Evolutionary conservation across 2,797 vertebrate genomes (phyloP).

Genomic region (Phataginus tetradactyla): DNA sequence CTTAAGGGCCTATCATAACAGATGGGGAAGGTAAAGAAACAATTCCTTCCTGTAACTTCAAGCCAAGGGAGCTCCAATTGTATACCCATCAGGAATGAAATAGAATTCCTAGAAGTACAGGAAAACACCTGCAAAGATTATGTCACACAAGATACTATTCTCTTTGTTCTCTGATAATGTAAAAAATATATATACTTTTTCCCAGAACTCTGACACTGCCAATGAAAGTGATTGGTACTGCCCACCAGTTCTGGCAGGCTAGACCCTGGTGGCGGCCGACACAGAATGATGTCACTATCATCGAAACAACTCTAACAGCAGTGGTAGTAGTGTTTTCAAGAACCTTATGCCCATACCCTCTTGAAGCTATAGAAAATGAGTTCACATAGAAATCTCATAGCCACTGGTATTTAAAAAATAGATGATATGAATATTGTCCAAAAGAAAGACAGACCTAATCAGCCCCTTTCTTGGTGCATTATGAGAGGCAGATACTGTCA

Average conservation of each 20-base stretch:
- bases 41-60: background rate
- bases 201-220: background rate
- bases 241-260: background rate
- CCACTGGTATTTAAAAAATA: background rate
- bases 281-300: background rate
- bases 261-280: background rate
- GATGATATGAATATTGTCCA: background rate
- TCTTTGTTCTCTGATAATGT: background rate
- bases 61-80: background rate
- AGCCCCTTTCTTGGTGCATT: background rate
- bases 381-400: background rate
- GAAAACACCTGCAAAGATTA: constrained; percentile 24
- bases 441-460: background rate
- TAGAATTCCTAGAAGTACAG: background rate
- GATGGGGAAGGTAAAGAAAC: background rate
- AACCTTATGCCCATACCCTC: background rate
- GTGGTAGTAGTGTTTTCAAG: background rate
- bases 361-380: background rate
- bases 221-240: background rate
- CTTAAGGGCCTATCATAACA: background rate
- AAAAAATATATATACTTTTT: background rate
- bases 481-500: background rate
- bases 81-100: constrained; percentile 37
- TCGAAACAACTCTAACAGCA: background rate
- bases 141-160: background rate